Conservation (phyloP, 2,113 vertebrate species). For the Cebidichthys violaceus region DNA sequence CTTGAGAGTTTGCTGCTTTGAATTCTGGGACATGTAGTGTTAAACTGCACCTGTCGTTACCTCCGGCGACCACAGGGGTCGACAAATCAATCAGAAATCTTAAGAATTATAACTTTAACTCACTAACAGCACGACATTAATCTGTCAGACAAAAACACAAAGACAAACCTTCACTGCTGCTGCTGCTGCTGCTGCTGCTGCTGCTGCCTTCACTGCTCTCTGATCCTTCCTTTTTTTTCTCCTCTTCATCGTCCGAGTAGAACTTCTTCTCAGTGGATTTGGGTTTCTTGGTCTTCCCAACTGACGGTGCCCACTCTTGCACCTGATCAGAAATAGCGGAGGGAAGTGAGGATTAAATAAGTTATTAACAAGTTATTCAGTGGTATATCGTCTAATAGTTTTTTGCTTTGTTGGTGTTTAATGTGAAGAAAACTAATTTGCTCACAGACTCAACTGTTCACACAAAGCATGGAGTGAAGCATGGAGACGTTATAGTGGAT, state of each 20-base stretch:
- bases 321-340: slow-evolving; percentile 72
- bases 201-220: slow-evolving; percentile 76
- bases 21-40: not conserved
- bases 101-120: not conserved
- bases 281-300: slow-evolving; percentile 86
- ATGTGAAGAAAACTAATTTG: not conserved
- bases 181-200: slow-evolving; percentile 77
- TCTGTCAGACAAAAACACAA: not conserved
- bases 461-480: not conserved
- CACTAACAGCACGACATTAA: not conserved
- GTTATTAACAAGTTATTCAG: not conserved
- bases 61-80: not conserved
- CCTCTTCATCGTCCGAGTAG: slow-evolving; percentile 91
- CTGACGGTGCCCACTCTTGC: slow-evolving; percentile 84
- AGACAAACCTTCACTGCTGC: slow-evolving; percentile 73
- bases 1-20: not conserved
- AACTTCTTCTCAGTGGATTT: slow-evolving; percentile 90
- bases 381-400: not conserved
- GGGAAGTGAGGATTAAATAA: not conserved
- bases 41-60: not conserved
- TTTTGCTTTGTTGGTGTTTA: not conserved
- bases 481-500: not conserved
- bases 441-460: not conserved
- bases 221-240: slow-evolving; percentile 82
- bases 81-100: not conserved